Conservation (phyloP, 2,797 vertebrate species). For the Choloepus didactylus region DNA sequence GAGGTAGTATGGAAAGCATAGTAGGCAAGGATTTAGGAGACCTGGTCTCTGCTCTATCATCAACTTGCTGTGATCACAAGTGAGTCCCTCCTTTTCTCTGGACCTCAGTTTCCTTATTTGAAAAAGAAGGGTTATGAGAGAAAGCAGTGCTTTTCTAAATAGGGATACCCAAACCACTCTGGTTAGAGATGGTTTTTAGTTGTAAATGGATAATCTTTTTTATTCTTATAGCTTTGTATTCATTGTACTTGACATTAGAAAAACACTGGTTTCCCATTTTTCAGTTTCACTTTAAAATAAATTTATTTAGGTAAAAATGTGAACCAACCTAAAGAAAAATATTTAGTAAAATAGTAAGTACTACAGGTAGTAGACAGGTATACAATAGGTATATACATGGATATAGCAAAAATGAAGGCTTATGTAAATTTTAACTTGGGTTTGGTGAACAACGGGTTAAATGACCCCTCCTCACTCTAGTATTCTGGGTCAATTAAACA, state of each 20-base stretch:
- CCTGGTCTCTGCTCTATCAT: constrained; percentile 18
- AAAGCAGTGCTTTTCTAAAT: constrained; percentile 29
- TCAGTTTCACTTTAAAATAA: constrained; percentile 56
- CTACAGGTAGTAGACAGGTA: neutral
- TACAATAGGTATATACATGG: neutral
- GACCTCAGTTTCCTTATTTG: constrained; percentile 41
- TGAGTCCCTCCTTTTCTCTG: neutral
- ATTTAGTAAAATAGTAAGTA: constrained; percentile 52
- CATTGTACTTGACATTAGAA: constrained; percentile 21
- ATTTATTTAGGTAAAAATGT: constrained; percentile 29
- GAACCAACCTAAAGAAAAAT: constrained; percentile 8
- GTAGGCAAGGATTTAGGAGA: neutral
- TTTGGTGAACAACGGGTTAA: constrained; percentile 14
- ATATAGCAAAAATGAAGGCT: neutral
- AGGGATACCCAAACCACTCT: neutral
- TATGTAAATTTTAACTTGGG: constrained; percentile 30
- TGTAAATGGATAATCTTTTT: neutral
- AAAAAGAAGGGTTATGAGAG: constrained; percentile 27
- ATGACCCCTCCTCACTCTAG: constrained; percentile 27
- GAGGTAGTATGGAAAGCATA: neutral
- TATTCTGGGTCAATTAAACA: constrained; percentile 37
- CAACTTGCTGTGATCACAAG: constrained; percentile 36
- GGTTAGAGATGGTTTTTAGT: neutral
- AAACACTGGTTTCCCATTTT: neutral
- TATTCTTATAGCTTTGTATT: constrained; percentile 7